A percentile compares a stretch with the other conserved stretches of the same genome.
Evolutionary conservation across 2,888 invertebrate species (phyloP).

Genomic region (Pollenia angustigena): DNA sequence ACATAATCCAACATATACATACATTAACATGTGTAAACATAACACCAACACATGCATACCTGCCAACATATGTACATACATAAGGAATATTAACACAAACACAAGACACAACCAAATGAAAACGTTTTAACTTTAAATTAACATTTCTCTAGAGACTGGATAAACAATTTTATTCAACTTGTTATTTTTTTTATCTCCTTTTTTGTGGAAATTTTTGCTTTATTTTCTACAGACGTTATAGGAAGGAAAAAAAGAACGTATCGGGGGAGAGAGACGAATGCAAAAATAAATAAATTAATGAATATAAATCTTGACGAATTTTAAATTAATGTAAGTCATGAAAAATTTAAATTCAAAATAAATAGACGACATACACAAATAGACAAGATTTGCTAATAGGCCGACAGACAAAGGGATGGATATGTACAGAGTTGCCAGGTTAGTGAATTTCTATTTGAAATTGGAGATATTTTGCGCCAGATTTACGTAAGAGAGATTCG

Average conservation of each 20-base stretch:
- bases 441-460: no score
- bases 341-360: constrained; percentile 32
- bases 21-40: constrained; percentile 26
- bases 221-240: not conserved
- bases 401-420: not conserved
- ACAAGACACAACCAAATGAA: constrained; percentile 44
- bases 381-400: no score
- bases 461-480: no score
- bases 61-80: not conserved
- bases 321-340: constrained; percentile 37
- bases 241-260: constrained; percentile 7
- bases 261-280: not conserved
- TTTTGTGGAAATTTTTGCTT: not conserved
- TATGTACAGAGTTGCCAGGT: not conserved
- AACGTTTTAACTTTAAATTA: constrained; percentile 72
- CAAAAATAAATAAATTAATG: constrained; percentile 26
- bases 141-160: constrained; percentile 66
- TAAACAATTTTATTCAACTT: constrained; percentile 41
- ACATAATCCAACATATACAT: not conserved
- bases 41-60: constrained; percentile 4
- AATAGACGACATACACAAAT: not conserved
- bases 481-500: no score
- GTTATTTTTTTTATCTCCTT: constrained; percentile 5
- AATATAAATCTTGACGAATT: constrained; percentile 49
- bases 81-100: constrained; percentile 34